Evolutionary conservation across 2,888 invertebrate species (phyloP).

Genomic region (Chrysolina americana): DNA sequence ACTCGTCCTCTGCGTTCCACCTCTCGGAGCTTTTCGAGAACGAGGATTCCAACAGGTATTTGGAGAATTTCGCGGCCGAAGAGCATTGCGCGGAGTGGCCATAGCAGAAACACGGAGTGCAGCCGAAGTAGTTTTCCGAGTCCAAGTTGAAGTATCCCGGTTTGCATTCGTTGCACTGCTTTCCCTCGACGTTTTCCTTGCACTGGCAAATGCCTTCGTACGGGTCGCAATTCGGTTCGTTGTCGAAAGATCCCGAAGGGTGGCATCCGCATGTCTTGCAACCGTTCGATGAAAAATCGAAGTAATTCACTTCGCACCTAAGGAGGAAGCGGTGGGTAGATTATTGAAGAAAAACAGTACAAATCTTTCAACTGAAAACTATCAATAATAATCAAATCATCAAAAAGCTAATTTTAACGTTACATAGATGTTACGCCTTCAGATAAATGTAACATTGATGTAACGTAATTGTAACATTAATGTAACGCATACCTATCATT

Average conservation of each 20-base stretch:
- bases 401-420: no score
- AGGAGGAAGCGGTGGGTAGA: background rate
- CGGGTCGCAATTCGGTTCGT: constrained; percentile 88
- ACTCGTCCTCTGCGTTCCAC: constrained; percentile 83
- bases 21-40: constrained; percentile 91
- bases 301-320: constrained; percentile 84
- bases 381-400: no score
- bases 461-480: no score
- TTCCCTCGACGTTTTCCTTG: constrained; percentile 96
- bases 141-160: constrained; percentile 95
- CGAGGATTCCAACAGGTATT: constrained; percentile 79
- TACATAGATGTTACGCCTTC: no score
- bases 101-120: constrained; percentile 98
- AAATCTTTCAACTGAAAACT: no score
- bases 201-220: constrained; percentile 85
- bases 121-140: constrained; percentile 90
- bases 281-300: constrained; percentile 90
- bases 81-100: constrained; percentile 96
- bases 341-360: no score
- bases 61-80: constrained; percentile 74
- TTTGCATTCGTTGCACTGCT: constrained; percentile 93
- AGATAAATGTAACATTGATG: no score
- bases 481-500: no score
- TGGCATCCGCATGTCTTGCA: constrained; percentile 95
- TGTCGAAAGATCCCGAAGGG: constrained; percentile 85